Evolutionary conservation across 30 jellyfish, hydroid and myxozoan genomes (phyloP).

Genomic region (Aurelia aurita): DNA sequence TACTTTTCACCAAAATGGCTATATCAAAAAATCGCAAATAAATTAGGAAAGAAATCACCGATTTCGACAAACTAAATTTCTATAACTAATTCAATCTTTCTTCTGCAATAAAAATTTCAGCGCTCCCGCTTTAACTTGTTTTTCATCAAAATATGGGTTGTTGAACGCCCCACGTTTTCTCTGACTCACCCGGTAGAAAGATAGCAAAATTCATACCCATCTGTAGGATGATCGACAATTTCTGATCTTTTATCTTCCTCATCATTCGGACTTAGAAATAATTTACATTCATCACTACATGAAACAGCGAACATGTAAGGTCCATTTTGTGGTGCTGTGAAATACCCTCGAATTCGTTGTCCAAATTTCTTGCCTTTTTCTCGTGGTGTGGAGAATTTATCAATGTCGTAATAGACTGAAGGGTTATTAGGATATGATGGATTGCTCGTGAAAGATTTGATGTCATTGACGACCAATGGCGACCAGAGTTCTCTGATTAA

Average conservation of each 20-base stretch:
- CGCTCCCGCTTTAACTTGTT: too few species aligned
- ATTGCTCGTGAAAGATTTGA: slow-evolving; percentile 70
- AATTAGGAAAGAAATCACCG: too few species aligned
- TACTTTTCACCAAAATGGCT: too few species aligned
- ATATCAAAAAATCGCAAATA: too few species aligned
- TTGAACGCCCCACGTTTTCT: too few species aligned
- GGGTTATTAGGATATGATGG: slow-evolving; percentile 80
- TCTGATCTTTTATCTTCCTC: slow-evolving; percentile 81
- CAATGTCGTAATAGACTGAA: slow-evolving; percentile 51
- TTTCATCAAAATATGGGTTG: too few species aligned
- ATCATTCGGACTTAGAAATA: slow-evolving; percentile 82
- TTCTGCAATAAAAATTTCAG: too few species aligned
- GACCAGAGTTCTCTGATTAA: slow-evolving; percentile 86
- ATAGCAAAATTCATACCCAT: slow-evolving; percentile 46
- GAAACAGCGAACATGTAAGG: slow-evolving; percentile 95
- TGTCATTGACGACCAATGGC: slow-evolving; percentile 58
- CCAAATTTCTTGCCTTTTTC: slow-evolving; percentile 82
- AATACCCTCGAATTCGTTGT: slow-evolving; percentile 89
- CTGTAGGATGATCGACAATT: slow-evolving; percentile 75
- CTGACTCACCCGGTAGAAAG: too few species aligned
- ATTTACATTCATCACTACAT: slow-evolving; percentile 91
- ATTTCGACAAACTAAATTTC: too few species aligned
- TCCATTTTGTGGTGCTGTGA: slow-evolving; percentile 93
- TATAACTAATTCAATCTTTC: too few species aligned
- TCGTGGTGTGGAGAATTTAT: slow-evolving; percentile 89